Conservation (phyloP, 1,140 invertebrate genomes). For the silkworm (Bombyx mori) region DNA sequence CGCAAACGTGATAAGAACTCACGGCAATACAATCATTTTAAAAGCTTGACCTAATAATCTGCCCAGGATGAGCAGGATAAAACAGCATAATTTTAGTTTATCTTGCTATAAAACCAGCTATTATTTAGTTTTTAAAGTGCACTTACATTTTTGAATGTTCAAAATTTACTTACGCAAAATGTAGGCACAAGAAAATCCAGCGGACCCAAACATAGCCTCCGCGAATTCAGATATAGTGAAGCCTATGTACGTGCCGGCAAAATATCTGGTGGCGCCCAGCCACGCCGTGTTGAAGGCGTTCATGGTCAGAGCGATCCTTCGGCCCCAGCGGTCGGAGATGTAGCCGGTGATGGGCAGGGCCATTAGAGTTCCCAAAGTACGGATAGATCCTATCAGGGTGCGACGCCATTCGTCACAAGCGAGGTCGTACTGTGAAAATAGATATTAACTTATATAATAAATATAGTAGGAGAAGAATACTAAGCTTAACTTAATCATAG, state of each 20-base stretch:
- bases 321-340: constrained; percentile 75
- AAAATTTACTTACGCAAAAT: constrained; percentile 28
- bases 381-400: constrained; percentile 33
- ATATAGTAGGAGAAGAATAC: too few species aligned
- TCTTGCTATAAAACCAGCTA: too few species aligned
- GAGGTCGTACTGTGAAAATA: constrained; percentile 33
- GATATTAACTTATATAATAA: too few species aligned
- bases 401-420: constrained; percentile 46
- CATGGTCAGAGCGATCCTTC: constrained; percentile 73
- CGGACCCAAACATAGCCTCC: constrained; percentile 31
- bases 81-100: too few species aligned
- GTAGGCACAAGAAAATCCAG: constrained; percentile 27
- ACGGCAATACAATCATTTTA: too few species aligned
- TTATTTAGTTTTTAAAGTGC: too few species aligned
- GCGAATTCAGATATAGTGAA: constrained; percentile 73
- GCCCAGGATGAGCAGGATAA: too few species aligned
- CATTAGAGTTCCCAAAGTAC: constrained; percentile 32
- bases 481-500: too few species aligned
- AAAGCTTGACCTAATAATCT: too few species aligned
- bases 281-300: constrained; percentile 71
- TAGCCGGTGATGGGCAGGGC: constrained; percentile 76
- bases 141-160: not conserved
- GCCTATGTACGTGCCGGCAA: constrained; percentile 74
- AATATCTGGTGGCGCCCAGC: constrained; percentile 74
- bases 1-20: too few species aligned